Evolutionary conservation across 2,797 vertebrate genomes (phyloP).

Genomic region (Pipistrellus kuhlii): DNA sequence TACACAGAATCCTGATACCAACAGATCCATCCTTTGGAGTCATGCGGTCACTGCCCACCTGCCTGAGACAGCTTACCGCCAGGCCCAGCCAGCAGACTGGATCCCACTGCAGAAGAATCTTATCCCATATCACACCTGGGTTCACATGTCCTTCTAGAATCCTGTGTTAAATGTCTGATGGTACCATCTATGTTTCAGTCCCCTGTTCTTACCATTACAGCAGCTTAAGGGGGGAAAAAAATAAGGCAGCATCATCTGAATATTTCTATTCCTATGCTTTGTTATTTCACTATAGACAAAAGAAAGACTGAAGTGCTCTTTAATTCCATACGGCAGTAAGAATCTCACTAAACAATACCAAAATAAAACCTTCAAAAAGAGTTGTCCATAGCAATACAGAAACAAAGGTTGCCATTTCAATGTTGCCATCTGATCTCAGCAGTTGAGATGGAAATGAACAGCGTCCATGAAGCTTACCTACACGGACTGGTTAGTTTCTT

Average conservation of each 20-base stretch:
- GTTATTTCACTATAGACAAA: background rate
- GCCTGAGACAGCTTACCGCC: background rate
- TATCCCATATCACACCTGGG: background rate
- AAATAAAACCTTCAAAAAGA: conserved; percentile 29
- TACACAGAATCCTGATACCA: conserved; percentile 7
- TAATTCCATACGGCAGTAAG: background rate
- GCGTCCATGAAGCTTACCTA: background rate
- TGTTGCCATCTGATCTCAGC: background rate
- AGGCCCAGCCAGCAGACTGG: background rate
- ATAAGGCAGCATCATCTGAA: background rate
- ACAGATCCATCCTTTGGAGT: conserved; percentile 29
- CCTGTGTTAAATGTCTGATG: background rate
- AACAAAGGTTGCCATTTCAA: background rate
- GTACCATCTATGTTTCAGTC: background rate
- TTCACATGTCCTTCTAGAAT: background rate
- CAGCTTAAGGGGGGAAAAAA: background rate
- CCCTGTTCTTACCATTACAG: background rate
- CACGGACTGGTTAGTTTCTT: background rate
- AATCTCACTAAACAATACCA: conserved; percentile 13
- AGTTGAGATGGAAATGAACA: conserved; percentile 32
- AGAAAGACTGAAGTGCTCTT: background rate
- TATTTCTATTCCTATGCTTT: background rate
- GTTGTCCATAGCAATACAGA: background rate
- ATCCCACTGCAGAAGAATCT: background rate
- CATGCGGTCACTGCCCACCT: background rate